A percentile compares a stretch with the other conserved stretches of the same genome.
Conservation (phyloP, 2,113 vertebrate genomes). For the Ictalurus punctatus region DNA sequence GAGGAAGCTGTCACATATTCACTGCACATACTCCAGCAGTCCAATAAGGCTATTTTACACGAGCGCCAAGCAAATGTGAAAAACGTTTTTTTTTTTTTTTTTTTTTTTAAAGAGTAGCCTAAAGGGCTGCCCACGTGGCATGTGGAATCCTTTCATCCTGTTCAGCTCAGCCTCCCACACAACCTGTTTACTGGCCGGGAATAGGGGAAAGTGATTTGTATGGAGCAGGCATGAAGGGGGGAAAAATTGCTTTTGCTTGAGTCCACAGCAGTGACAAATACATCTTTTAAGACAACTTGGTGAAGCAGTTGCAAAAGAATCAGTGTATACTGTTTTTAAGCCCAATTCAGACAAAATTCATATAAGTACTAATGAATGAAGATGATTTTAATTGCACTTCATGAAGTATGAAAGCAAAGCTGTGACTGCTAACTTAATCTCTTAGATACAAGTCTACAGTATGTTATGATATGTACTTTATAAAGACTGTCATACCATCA, state of each 20-base stretch:
- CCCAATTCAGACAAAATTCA: background rate
- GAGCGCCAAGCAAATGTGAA: constrained; percentile 32
- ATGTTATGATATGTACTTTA: no score
- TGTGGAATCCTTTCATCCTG: constrained; percentile 45
- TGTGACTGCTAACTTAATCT: background rate
- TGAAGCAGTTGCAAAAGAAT: background rate
- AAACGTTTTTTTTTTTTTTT: background rate
- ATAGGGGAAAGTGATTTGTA: constrained; percentile 11
- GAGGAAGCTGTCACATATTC: constrained; percentile 25
- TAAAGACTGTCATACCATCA: no score
- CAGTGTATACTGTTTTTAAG: background rate
- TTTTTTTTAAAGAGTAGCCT: constrained; percentile 37
- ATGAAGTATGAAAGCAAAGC: background rate
- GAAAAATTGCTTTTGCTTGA: constrained; percentile 6
- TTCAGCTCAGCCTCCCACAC: constrained; percentile 29
- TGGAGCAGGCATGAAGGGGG: background rate
- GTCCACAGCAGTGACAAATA: background rate
- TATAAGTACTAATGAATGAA: background rate
- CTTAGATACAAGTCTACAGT: no score
- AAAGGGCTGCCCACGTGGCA: constrained; percentile 40
- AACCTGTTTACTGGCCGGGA: constrained; percentile 35
- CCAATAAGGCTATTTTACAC: constrained; percentile 50
- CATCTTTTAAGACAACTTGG: background rate
- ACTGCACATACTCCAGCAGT: background rate
- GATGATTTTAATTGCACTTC: background rate